Conservation (phyloP, 2,113 vertebrate genomes). For the Osmerus mordax region DNA sequence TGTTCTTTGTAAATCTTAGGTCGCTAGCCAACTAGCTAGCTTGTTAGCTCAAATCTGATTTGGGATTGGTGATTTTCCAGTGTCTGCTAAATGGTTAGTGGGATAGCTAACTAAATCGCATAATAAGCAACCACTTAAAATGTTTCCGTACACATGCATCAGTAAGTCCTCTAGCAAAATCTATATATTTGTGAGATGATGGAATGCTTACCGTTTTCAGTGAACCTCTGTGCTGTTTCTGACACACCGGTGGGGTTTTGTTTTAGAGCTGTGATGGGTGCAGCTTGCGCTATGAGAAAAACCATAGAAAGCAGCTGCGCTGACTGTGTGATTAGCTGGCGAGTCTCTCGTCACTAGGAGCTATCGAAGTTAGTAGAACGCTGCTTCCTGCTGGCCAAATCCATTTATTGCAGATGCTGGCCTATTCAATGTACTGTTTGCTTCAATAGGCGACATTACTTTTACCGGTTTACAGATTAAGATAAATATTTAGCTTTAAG, state of each 20-base stretch:
- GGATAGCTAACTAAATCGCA: too few species aligned
- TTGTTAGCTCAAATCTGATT: neutral
- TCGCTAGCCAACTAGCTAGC: neutral
- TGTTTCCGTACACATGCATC: too few species aligned
- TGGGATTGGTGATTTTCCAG: neutral
- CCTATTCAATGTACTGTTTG: neutral
- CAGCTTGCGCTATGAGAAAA: slow-evolving; percentile 23
- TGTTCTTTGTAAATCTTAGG: slow-evolving; percentile 23
- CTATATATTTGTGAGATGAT: too few species aligned
- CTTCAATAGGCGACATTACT: neutral
- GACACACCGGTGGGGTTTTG: slow-evolving; percentile 20
- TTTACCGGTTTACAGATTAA: too few species aligned
- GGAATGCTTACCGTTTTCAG: slow-evolving; percentile 51
- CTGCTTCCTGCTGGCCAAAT: slow-evolving; percentile 28
- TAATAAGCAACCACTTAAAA: too few species aligned
- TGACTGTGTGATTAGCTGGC: slow-evolving; percentile 28
- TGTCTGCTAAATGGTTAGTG: too few species aligned
- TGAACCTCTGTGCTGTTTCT: slow-evolving; percentile 8
- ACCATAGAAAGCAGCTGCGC: slow-evolving; percentile 37
- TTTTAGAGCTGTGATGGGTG: slow-evolving; percentile 27
- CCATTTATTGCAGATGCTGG: neutral
- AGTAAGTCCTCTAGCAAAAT: too few species aligned
- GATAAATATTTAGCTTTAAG: too few species aligned
- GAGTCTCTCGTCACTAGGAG: slow-evolving; percentile 7
- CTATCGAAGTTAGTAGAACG: neutral